A percentile compares a stretch with the other conserved stretches of the same genome.
Conservation (phyloP, 2,797 vertebrate genomes). For the Melopsittacus undulatus region DNA sequence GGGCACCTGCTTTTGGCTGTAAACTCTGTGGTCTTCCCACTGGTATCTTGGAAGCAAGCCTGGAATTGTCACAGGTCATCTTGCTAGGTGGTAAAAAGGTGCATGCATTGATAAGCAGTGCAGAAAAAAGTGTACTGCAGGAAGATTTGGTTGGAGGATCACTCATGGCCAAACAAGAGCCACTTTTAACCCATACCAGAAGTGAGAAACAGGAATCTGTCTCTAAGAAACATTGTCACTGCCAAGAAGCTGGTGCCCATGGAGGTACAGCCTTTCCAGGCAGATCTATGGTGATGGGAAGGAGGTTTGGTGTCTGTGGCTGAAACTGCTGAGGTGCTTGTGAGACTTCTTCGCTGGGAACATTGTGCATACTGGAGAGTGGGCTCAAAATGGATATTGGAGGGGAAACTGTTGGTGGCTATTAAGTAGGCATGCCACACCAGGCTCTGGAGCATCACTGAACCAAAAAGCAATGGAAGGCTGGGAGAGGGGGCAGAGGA, state of each 20-base stretch:
- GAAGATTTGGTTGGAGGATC: not conserved
- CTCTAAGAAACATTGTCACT: not conserved
- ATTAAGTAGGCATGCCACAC: not conserved
- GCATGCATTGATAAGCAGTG: not conserved
- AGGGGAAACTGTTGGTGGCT: not conserved
- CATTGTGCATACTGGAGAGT: not conserved
- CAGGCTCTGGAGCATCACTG: not conserved
- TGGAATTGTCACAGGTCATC: not conserved
- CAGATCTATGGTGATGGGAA: not conserved
- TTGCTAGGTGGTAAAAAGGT: not conserved
- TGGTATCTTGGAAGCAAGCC: not conserved
- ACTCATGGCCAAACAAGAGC: not conserved
- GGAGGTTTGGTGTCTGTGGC: not conserved
- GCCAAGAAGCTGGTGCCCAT: not conserved
- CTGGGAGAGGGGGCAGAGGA: not conserved
- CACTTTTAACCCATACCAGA: not conserved
- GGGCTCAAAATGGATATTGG: not conserved
- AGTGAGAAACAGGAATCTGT: not conserved
- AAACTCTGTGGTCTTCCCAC: not conserved
- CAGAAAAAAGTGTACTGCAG: not conserved
- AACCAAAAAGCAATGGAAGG: not conserved
- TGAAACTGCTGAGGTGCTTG: not conserved
- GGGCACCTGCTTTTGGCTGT: not conserved
- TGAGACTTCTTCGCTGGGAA: not conserved
- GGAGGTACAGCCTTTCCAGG: not conserved